Evolutionary conservation across 1,140 invertebrate species (phyloP).

Genomic region (Liolophura sinensis): DNA sequence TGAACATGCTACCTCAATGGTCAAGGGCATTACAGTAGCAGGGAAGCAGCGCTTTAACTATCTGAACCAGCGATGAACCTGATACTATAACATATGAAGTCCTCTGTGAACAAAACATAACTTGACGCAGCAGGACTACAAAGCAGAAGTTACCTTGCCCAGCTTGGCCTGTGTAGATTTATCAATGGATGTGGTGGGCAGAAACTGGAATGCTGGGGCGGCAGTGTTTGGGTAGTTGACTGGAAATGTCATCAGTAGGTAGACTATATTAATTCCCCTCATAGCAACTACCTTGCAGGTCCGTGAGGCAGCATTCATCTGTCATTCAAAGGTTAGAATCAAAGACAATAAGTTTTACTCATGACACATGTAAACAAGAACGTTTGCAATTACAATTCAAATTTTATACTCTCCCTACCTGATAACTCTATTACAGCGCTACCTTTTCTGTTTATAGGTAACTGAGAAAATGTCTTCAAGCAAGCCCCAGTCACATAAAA

Average conservation of each 20-base stretch:
- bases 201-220: slow-evolving; percentile 73
- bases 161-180: slow-evolving; percentile 31
- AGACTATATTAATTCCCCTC: slow-evolving; percentile 73
- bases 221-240: slow-evolving; percentile 75
- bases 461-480: too few species aligned
- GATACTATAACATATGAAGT: too few species aligned
- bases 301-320: slow-evolving; percentile 70
- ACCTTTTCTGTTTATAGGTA: too few species aligned
- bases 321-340: not conserved
- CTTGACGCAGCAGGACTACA: not conserved
- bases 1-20: too few species aligned
- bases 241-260: slow-evolving; percentile 80
- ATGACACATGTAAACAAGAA: not conserved
- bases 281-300: slow-evolving; percentile 75
- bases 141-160: slow-evolving; percentile 30
- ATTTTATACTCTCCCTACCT: too few species aligned
- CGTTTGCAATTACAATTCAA: too few species aligned
- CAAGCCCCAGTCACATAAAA: too few species aligned
- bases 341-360: not conserved
- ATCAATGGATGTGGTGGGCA: slow-evolving; percentile 53
- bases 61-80: too few species aligned
- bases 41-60: too few species aligned
- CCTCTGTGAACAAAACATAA: too few species aligned
- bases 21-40: too few species aligned
- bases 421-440: too few species aligned